Evolutionary conservation across 1,140 invertebrate species (phyloP).

Genomic region (Caenorhabditis elegans): DNA sequence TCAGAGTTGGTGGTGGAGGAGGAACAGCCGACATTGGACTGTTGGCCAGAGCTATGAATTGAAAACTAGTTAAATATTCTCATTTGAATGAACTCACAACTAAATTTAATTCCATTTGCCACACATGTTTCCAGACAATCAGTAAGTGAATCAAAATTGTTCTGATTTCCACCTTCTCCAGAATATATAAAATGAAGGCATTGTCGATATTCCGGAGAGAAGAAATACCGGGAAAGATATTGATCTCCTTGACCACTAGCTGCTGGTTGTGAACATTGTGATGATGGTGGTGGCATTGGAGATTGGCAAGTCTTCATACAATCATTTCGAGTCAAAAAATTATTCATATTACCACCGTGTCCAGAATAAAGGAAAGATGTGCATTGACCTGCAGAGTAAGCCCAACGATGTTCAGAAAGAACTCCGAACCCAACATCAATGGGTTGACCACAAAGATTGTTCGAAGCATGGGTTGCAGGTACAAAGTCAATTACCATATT

Average conservation of each 20-base stretch:
- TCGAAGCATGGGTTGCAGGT: neutral
- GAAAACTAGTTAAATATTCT: neutral
- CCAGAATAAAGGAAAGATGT: conserved; percentile 48
- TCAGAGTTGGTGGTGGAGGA: neutral
- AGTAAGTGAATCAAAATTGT: conserved; percentile 46
- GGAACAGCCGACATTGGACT: neutral
- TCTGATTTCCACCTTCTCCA: conserved; percentile 49
- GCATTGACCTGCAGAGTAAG: conserved; percentile 34
- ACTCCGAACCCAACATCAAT: conserved; percentile 27
- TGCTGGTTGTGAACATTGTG: conserved; percentile 43
- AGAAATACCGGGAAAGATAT: conserved; percentile 45
- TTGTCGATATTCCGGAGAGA: conserved; percentile 35
- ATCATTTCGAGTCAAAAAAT: conserved; percentile 46
- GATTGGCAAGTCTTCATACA: conserved; percentile 46
- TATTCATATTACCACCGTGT: conserved; percentile 49
- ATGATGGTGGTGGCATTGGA: conserved; percentile 13
- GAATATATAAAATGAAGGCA: conserved; percentile 50
- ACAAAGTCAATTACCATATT: neutral
- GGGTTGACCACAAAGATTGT: conserved; percentile 34
- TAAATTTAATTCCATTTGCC: conserved; percentile 39
- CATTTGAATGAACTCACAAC: neutral
- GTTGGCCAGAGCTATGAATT: conserved; percentile 38
- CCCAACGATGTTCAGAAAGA: conserved; percentile 39
- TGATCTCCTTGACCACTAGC: conserved; percentile 42
- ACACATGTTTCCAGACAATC: conserved; percentile 39